These are phyloP conservation scores for Diorhabda carinulata DNA, from an alignment of 1,140 invertebrate species.

Conservation along the genomic window DNA sequence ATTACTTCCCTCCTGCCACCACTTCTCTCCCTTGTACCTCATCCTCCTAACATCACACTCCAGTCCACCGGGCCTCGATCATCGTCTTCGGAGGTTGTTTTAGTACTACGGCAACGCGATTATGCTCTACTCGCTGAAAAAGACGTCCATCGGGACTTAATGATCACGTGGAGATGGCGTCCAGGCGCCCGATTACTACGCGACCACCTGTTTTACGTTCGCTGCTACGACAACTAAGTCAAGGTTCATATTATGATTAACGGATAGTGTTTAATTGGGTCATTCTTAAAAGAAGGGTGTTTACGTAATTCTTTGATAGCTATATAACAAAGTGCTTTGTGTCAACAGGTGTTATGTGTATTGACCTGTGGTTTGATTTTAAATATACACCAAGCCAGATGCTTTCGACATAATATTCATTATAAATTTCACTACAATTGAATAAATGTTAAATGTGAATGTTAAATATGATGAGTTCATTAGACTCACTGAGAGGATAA, in stretches of 20 bases:
- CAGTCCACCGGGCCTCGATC: not conserved
- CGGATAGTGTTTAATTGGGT: not conserved
- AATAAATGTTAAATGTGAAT: no score
- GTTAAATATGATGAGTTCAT: no score
- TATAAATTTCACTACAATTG: no score
- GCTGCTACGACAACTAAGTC: not conserved
- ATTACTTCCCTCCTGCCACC: not conserved
- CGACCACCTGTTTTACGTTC: not conserved
- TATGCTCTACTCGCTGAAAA: constrained; percentile 1
- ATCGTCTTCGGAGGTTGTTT: not conserved
- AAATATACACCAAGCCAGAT: no score
- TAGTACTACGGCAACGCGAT: not conserved
- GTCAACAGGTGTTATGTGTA: no score
- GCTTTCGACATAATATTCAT: no score
- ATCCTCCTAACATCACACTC: not conserved
- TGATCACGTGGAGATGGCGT: not conserved
- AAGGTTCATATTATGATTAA: not conserved
- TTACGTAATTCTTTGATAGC: not conserved
- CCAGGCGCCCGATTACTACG: not conserved
- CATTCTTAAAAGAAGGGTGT: not conserved
- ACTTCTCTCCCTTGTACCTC: not conserved
- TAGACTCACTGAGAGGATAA: no score
- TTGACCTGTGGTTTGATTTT: no score
- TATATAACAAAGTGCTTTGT: no score
- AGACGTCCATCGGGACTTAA: not conserved